Evolutionary conservation across 1,140 invertebrate species (phyloP).

Genomic region (Platorchestia sp.): DNA sequence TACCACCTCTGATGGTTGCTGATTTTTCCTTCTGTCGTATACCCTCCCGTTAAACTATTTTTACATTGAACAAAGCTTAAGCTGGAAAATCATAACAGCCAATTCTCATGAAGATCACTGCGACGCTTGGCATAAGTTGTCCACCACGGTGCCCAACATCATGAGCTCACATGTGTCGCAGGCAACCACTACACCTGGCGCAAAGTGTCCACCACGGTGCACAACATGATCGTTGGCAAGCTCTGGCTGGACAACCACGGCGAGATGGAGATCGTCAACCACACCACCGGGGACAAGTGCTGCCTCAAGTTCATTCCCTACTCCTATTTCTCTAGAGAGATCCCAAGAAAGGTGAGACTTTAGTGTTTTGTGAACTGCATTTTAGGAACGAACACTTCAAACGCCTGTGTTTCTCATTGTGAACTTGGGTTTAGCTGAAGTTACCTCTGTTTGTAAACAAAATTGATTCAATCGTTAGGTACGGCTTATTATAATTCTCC

Average conservation of each 20-base stretch:
- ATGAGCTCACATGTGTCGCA: slow-evolving; percentile 62
- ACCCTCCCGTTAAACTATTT: too few relatives aligned
- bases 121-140: background rate
- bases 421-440: too few relatives aligned
- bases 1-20: too few relatives aligned
- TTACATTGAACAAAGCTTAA: too few relatives aligned
- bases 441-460: too few relatives aligned
- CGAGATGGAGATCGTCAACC: slow-evolving; percentile 97
- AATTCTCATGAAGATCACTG: background rate
- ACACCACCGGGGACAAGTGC: slow-evolving; percentile 90
- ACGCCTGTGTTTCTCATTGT: too few relatives aligned
- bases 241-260: slow-evolving; percentile 99
- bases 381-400: too few relatives aligned
- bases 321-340: slow-evolving; percentile 96
- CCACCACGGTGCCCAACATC: background rate
- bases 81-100: too few relatives aligned
- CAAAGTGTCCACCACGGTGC: slow-evolving; percentile 98
- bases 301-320: slow-evolving; percentile 97
- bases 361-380: too few relatives aligned
- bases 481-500: too few relatives aligned
- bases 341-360: slow-evolving; percentile 85
- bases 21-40: too few relatives aligned
- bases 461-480: too few relatives aligned
- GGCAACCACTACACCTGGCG: slow-evolving; percentile 96
- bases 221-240: slow-evolving; percentile 99